Evolutionary conservation across 2,113 vertebrate genomes (phyloP), one percentile per base, ranked within the genome.

Genomic region (Myrmophylax atrothorax): DNA sequence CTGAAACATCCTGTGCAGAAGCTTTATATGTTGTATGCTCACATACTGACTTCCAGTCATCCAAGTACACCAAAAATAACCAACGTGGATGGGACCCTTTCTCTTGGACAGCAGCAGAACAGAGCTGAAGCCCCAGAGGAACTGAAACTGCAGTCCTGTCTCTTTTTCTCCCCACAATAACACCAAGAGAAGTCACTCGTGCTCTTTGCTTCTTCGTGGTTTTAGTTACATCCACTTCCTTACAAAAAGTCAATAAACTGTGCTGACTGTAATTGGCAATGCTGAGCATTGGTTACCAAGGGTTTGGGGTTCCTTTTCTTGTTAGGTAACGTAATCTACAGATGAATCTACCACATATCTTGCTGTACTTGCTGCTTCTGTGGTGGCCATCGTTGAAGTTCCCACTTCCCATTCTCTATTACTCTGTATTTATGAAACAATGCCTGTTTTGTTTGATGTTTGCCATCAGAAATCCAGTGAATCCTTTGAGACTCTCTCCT

Each of bases 81-180:
- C 0, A 0, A 4, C 2, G 2, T 20, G 52, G 38, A 26, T 1
- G 1, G 28, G 18, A 74, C 28, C 7, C 40, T 35, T 64, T 20
- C 80, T 4, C 3, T n/a, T 12, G n/a, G 19, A 40, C 14, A 40
- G 33, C 37, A 35, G 15, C 44, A 18, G 66, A 40, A 33, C 2
- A 38, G 55, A 77, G 60, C 44, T 49, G 68, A 67, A 74, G 26
- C 49, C 69, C 13, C 19, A 60, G 31, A 52, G 77, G 83, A 92
- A 89, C 69, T 64, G 81, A 70, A 92, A 87, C 25, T 16, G 52
- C 2, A 0, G 19, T 26, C 38, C 42, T 18, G 35, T 26, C 40
- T 10, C 28, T 66, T 44, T 28, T 28, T 7, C 9, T n/a, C 10
- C 19, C 23, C 15, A 18, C 42, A 55, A 1, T 7, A 40, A 72